Evolutionary conservation across 2,797 vertebrate genomes (phyloP).

Genomic region (Denticeps clupeoides): DNA sequence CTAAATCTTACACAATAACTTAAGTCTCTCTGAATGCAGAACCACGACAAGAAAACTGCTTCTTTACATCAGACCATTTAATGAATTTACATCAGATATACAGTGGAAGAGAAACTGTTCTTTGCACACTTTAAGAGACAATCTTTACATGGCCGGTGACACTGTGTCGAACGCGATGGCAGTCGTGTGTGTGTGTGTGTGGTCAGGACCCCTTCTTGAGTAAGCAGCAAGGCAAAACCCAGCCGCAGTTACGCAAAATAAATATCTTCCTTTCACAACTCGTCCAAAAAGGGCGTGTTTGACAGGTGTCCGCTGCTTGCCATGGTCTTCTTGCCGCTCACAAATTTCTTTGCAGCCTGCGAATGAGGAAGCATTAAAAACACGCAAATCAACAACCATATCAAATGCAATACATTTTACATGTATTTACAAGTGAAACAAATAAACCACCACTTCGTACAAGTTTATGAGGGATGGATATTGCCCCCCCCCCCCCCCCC

Average conservation of each 20-base stretch:
- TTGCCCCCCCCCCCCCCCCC: too few species aligned
- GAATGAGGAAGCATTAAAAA: not conserved
- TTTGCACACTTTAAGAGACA: conserved; percentile 20
- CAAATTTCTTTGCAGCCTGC: conserved; percentile 83
- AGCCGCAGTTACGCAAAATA: conserved; percentile 21
- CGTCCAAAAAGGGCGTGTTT: conserved; percentile 79
- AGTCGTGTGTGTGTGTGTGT: conserved; percentile 1
- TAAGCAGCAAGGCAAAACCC: conserved; percentile 20
- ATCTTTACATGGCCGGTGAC: conserved; percentile 25
- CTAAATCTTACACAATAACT: too few species aligned
- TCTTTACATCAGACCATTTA: conserved; percentile 29
- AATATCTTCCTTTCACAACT: conserved; percentile 50
- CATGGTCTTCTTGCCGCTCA: conserved; percentile 79
- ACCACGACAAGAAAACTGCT: too few species aligned
- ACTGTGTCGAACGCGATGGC: conserved; percentile 15
- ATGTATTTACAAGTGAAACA: too few species aligned
- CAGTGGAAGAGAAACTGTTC: conserved; percentile 33
- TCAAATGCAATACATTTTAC: too few species aligned
- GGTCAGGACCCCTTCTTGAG: conserved; percentile 18
- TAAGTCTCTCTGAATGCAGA: too few species aligned
- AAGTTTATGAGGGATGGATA: too few species aligned
- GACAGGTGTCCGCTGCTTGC: conserved; percentile 68
- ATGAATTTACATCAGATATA: conserved; percentile 59
- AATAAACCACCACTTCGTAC: too few species aligned
- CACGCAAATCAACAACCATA: too few species aligned